A percentile compares a stretch with the other conserved stretches of the same genome.
These are phyloP conservation scores for Hippolais icterina DNA, from an alignment of 2,113 vertebrate genomes.

Conservation along the genomic window DNA sequence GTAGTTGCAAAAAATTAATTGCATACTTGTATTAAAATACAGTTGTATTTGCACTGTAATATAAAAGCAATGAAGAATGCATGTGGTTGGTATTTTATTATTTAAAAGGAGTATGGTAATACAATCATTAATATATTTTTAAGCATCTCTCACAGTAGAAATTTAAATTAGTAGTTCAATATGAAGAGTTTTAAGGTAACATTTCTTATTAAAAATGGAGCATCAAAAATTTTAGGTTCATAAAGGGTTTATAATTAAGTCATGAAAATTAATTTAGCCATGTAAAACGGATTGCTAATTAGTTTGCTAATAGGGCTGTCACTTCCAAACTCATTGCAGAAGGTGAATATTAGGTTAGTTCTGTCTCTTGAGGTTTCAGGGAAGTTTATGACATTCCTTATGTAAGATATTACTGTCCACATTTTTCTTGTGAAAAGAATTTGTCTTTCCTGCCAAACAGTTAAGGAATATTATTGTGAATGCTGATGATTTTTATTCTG, in stretches of 20 bases:
- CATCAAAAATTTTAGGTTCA: not conserved
- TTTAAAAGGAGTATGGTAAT: not conserved
- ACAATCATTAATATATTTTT: not conserved
- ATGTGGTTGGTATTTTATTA: not conserved
- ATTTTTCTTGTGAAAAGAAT: not conserved
- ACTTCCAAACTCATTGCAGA: slow-evolving; percentile 2
- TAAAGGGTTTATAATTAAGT: slow-evolving; percentile 16
- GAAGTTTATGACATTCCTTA: not conserved
- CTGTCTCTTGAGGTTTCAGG: not conserved
- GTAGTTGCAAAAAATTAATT: not conserved
- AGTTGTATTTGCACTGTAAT: not conserved
- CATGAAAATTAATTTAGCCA: slow-evolving; percentile 22
- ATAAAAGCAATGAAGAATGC: not conserved
- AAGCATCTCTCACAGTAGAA: not conserved
- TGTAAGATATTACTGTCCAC: not conserved
- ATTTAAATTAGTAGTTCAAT: not conserved
- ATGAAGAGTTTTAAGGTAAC: not conserved
- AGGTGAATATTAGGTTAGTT: slow-evolving; percentile 34
- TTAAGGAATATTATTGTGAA: not conserved
- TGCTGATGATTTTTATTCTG: not conserved
- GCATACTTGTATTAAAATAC: not conserved
- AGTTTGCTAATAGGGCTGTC: slow-evolving; percentile 31
- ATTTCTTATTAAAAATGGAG: not conserved
- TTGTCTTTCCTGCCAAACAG: not conserved
- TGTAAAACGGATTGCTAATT: slow-evolving; percentile 42